Percentiles rank a stretch among this genome's conserved stretches.
Conservation (phyloP, 2,113 vertebrate species). For the Cololabis saira region DNA sequence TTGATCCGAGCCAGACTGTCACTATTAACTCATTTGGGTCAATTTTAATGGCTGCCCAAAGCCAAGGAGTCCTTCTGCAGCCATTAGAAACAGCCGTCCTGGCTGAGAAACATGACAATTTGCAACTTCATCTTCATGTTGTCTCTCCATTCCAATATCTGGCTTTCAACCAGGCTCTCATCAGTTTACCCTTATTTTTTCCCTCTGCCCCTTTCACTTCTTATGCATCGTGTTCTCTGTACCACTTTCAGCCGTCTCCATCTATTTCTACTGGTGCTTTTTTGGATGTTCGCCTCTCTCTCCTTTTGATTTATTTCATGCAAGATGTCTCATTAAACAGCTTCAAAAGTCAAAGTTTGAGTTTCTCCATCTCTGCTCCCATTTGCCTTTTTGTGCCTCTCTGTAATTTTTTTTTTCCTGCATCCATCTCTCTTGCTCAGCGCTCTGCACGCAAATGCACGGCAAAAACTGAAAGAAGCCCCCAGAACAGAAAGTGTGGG, state of each 20-base stretch:
- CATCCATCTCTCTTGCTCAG: constrained; percentile 35
- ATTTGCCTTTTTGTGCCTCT: constrained; percentile 59
- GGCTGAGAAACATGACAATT: constrained; percentile 62
- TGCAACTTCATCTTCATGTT: constrained; percentile 65
- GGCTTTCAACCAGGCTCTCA: constrained; percentile 55
- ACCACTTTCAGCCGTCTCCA: constrained; percentile 35
- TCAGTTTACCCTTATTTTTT: constrained; percentile 41
- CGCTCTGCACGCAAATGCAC: constrained; percentile 55
- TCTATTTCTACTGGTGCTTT: constrained; percentile 59
- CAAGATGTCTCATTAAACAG: constrained; percentile 75
- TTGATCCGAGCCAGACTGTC: constrained; percentile 64
- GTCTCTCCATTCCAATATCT: constrained; percentile 58
- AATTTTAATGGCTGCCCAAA: constrained; percentile 71
- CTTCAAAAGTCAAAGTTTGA: constrained; percentile 75
- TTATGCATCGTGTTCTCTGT: constrained; percentile 13
- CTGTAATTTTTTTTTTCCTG: constrained; percentile 4
- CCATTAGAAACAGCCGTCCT: constrained; percentile 69
- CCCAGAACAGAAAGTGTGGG: constrained; percentile 72
- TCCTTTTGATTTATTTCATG: constrained; percentile 37
- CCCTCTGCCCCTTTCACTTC: constrained; percentile 33
- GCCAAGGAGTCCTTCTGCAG: constrained; percentile 68
- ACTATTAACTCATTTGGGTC: constrained; percentile 75
- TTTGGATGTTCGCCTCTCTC: constrained; percentile 21
- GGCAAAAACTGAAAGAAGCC: constrained; percentile 68
- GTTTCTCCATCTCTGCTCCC: constrained; percentile 60